Evolutionary conservation across 2,797 vertebrate species (phyloP), one percentile per base, ranked within the genome.

Genomic region (Pampus argenteus): DNA sequence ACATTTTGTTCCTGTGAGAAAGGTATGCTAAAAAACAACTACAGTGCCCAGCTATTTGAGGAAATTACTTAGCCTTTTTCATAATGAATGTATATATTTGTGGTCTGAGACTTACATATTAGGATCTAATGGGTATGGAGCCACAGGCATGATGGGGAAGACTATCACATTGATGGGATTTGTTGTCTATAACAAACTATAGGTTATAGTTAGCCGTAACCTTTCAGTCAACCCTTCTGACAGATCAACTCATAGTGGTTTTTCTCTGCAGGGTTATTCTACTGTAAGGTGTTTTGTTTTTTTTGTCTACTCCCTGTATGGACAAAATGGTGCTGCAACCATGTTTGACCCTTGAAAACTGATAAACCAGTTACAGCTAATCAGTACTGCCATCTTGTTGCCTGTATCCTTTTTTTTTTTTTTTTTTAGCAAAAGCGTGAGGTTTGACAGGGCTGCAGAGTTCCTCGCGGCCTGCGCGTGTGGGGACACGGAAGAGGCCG

Each of bases 391-490:
- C 11, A 66, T 17, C 17, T 20, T 2, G 13, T 38, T 25, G 4
- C 4, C 10, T 40, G 2, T 61, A 0, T 66, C 22, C 0, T 54
- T 3, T 55, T 40, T 79, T 40, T 66, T 9, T 0, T 42, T 9
- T 51, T 36, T 78, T 34, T 65, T 13, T 26, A 96, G 92, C 82
- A 94, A 95, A 64, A 84, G 92, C 1, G 96, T 98, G 72, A 94
- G 95, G 42, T 97, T 98, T 75, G 96, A 97, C 82, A 90, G 94
- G 49, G 95, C 95, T 2, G 96, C 96, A 5, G 96, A 97, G 91
- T 98, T 98, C 83, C 83, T 97, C 78, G 96, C 96, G 2, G 90
- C 96, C 73, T 97, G 96, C 71, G 96, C 97, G 60, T 95, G 94
- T 5, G 95, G 95, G 0, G 96, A 97, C 91, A 93, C 95, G 0